Evolutionary conservation across 2,113 vertebrate genomes (phyloP), one percentile per base, ranked within the genome.

Genomic region (Meriones unguiculatus): DNA sequence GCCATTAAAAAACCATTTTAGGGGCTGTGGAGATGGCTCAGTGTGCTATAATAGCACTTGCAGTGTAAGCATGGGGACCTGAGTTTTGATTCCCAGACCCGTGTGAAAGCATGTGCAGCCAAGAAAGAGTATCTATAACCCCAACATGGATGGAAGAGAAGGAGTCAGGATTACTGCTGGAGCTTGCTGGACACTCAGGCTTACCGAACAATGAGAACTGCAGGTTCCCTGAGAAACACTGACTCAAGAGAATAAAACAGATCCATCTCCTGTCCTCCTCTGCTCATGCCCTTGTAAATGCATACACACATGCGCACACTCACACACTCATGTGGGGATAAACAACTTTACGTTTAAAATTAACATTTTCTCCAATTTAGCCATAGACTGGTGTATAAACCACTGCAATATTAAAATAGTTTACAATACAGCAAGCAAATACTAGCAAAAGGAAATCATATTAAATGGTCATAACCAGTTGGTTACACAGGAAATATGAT

Each of bases 351-450:
- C 52, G 25, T 50, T 92, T 75, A 90, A 91, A 87, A 78, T 80
- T 10, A 76, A 75, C 32, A 41, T 69, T 89, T 88, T 94, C 57
- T 57, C 12, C 85, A 32, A 90, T 80, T 97, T 76, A 94, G 78
- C 24, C 50, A 89, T 88, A 38, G 20, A n/a, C 25, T 52, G 62
- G 82, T 67, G 77, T 12, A 41, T 57, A 2, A 32, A 69, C 28
- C 22, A 67, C 77, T 82, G 57, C 17, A 38, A 25, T 67, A 84
- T 22, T 11, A 20, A 65, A 77, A 88, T 3, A 84, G 18, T 14
- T 84, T 18, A 78, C 32, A 93, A 88, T 38, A 87, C 4, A 91
- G 62, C 14, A 84, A 85, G 35, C 32, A 87, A 94, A 73, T 67
- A 65, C 5, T 28, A 50, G 10, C 35, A 67, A 88, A 88, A 97